Conservation (phyloP, 2,797 vertebrate genomes). For the Poecilia gillii region DNA sequence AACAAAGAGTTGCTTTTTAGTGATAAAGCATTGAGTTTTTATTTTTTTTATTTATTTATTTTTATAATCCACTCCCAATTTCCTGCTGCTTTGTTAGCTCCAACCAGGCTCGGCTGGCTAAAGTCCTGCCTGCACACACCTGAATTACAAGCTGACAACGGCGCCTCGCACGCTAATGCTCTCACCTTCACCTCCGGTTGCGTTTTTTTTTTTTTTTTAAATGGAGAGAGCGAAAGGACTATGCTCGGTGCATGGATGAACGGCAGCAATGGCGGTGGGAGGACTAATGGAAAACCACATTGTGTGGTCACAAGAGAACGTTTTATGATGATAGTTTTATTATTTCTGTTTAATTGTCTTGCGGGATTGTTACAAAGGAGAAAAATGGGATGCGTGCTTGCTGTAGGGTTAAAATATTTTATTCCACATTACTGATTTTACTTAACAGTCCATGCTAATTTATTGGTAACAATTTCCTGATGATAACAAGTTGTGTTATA, state of each 20-base stretch:
- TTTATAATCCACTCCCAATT: conserved; percentile 39
- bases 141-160: conserved; percentile 47
- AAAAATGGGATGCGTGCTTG: conserved; percentile 4
- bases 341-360: conserved; percentile 10
- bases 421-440: neutral
- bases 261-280: conserved; percentile 10
- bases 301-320: conserved; percentile 24
- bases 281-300: conserved; percentile 39
- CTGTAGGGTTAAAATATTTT: conserved; percentile 4
- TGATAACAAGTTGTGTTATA: neutral
- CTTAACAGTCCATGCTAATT: neutral
- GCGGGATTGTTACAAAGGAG: conserved; percentile 11
- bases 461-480: neutral
- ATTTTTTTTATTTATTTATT: neutral
- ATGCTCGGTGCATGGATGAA: conserved; percentile 14
- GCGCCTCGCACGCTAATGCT: conserved; percentile 21
- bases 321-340: conserved; percentile 1
- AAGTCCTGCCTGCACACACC: conserved; percentile 8
- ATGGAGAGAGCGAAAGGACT: conserved; percentile 22
- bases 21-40: conserved; percentile 31
- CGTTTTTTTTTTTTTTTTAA: conserved; percentile 13
- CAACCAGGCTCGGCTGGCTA: conserved; percentile 43
- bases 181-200: conserved; percentile 46
- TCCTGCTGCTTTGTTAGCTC: conserved; percentile 40
- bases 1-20: conserved; percentile 30